Conservation (phyloP, 2,113 vertebrate species). For the Bucco capensis region DNA sequence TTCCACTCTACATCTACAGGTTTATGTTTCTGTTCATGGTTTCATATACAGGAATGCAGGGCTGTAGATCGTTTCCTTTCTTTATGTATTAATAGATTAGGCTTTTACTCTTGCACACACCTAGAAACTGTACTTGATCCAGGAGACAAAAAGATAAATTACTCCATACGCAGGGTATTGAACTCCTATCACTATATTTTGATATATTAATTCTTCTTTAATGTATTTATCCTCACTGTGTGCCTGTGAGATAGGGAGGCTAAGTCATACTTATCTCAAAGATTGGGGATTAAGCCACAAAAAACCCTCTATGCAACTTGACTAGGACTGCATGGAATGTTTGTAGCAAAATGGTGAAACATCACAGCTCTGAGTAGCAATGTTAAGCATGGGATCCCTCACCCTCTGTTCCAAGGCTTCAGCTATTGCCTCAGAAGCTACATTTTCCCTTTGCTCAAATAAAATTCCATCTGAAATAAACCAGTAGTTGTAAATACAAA, state of each 20-base stretch:
- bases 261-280: constrained; percentile 41
- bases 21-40: constrained; percentile 23
- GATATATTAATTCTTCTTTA: constrained; percentile 52
- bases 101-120: neutral
- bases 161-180: neutral
- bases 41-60: neutral
- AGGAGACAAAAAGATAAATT: constrained; percentile 55
- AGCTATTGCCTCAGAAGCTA: neutral
- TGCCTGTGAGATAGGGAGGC: constrained; percentile 29
- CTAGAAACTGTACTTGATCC: constrained; percentile 54
- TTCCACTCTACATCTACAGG: neutral
- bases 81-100: neutral
- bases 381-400: neutral
- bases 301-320: neutral
- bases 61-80: neutral
- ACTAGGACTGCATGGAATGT: neutral
- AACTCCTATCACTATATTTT: constrained; percentile 41
- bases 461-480: neutral
- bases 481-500: neutral
- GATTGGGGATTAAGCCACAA: constrained; percentile 44
- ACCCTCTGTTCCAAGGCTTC: neutral
- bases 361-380: neutral
- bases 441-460: neutral
- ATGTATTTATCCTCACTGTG: constrained; percentile 31
- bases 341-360: neutral